Conservation (phyloP, 2,113 vertebrate species). For the Muntiacus reevesi region DNA sequence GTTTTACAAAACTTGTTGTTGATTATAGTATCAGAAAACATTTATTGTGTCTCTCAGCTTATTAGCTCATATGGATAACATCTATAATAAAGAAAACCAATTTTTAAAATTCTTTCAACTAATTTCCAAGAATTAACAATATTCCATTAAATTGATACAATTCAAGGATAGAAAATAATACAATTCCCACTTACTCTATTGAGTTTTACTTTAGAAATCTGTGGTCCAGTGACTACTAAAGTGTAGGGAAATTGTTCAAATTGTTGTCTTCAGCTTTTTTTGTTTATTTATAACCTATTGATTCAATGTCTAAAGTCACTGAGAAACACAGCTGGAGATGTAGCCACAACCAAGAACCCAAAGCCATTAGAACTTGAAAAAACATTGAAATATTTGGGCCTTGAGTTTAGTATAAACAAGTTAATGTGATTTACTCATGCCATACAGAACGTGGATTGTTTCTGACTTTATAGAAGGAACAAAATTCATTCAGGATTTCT, state of each 20-base stretch:
- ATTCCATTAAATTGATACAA: not conserved
- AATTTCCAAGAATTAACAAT: not conserved
- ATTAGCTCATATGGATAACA: not conserved
- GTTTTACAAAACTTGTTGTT: not conserved
- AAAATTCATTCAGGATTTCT: slow-evolving; percentile 21
- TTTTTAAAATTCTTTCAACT: not conserved
- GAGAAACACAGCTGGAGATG: slow-evolving; percentile 21
- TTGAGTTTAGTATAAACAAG: not conserved
- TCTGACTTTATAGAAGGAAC: not conserved
- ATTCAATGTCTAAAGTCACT: slow-evolving; percentile 28
- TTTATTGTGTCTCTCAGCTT: not conserved
- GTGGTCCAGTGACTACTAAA: not conserved
- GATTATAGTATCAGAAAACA: not conserved
- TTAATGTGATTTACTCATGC: not conserved
- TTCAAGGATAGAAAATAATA: not conserved
- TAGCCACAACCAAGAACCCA: not conserved
- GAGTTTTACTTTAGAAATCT: not conserved
- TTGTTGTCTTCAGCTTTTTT: not conserved
- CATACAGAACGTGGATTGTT: slow-evolving; percentile 11
- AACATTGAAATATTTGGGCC: slow-evolving; percentile 34
- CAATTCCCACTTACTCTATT: not conserved
- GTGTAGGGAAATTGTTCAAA: not conserved
- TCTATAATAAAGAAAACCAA: not conserved
- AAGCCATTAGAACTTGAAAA: slow-evolving; percentile 21
- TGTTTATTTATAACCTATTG: not conserved